Evolutionary conservation across 2,888 invertebrate species (phyloP).

Genomic region (Sinelater perroti): DNA sequence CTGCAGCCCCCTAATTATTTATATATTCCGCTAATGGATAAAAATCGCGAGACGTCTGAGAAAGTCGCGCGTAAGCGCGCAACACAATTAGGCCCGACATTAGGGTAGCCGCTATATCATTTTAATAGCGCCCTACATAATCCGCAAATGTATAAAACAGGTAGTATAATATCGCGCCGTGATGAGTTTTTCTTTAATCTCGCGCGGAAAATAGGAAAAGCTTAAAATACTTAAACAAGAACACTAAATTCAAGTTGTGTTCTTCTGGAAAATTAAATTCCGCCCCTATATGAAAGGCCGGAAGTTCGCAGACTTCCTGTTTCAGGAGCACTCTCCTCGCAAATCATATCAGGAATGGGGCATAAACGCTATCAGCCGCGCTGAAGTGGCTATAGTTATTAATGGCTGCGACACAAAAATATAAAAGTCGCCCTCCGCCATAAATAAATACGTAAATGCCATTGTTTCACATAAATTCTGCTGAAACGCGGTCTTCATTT

Average conservation of each 20-base stretch:
- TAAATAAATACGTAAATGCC: too few relatives aligned
- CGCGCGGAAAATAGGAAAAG: constrained; percentile 43
- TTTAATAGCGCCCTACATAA: constrained; percentile 53
- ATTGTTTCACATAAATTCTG: too few relatives aligned
- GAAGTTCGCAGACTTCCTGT: constrained; percentile 37
- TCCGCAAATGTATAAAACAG: constrained; percentile 59
- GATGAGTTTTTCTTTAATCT: constrained; percentile 61
- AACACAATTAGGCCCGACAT: constrained; percentile 53
- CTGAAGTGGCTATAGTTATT: constrained; percentile 36
- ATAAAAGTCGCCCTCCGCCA: too few relatives aligned
- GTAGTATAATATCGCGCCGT: constrained; percentile 59
- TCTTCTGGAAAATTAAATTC: constrained; percentile 58
- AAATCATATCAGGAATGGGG: constrained; percentile 40
- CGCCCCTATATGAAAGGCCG: constrained; percentile 40
- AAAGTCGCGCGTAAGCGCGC: constrained; percentile 36
- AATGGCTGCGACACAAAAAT: constrained; percentile 35
- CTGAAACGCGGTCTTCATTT: too few relatives aligned
- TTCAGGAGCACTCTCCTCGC: constrained; percentile 39
- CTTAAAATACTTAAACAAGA: constrained; percentile 44
- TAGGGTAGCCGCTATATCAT: constrained; percentile 53
- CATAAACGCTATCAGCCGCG: constrained; percentile 36
- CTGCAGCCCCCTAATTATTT: constrained; percentile 28
- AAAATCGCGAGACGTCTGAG: constrained; percentile 28
- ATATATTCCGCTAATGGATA: constrained; percentile 35
- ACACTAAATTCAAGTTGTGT: constrained; percentile 59